A percentile compares a stretch with the other conserved stretches of the same genome.
phyloP scores from a whole-genome alignment of 2,797 vertebrate genomes.

The Odontamblyopus rebecca region DNA sequence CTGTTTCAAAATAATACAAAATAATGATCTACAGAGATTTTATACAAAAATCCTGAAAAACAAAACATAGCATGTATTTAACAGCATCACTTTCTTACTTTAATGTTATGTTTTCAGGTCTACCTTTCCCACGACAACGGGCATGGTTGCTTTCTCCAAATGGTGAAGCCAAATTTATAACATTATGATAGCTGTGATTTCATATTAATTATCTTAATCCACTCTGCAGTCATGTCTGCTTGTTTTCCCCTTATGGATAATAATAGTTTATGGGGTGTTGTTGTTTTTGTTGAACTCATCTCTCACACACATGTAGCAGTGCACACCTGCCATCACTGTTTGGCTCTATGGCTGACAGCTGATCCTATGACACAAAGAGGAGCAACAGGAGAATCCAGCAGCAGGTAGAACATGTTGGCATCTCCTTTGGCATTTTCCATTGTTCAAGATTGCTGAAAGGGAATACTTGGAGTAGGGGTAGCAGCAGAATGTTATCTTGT shows the following conservation, averaged over 20 bases:
- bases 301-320: constrained; percentile 11
- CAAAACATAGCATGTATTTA: not conserved
- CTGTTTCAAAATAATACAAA: too few relatives aligned
- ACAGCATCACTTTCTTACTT: too few relatives aligned
- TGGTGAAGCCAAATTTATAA: not conserved
- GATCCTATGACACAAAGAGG: constrained; percentile 63
- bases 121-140: not conserved
- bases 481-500: not conserved
- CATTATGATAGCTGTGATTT: not conserved
- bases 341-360: constrained; percentile 63
- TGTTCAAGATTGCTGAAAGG: constrained; percentile 51
- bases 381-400: constrained; percentile 60
- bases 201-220: not conserved
- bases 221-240: not conserved
- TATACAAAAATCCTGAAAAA: too few relatives aligned
- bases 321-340: constrained; percentile 48
- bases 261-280: constrained; percentile 14
- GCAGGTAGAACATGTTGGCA: constrained; percentile 73
- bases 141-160: not conserved
- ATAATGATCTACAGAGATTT: too few relatives aligned
- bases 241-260: constrained; percentile 12
- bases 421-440: constrained; percentile 66
- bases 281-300: constrained; percentile 31
- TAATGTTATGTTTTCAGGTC: not conserved
- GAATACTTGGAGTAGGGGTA: constrained; percentile 39